These are phyloP conservation scores for Alentia gelatinosa DNA, from an alignment of 2,888 invertebrate genomes.

Conservation along the genomic window DNA sequence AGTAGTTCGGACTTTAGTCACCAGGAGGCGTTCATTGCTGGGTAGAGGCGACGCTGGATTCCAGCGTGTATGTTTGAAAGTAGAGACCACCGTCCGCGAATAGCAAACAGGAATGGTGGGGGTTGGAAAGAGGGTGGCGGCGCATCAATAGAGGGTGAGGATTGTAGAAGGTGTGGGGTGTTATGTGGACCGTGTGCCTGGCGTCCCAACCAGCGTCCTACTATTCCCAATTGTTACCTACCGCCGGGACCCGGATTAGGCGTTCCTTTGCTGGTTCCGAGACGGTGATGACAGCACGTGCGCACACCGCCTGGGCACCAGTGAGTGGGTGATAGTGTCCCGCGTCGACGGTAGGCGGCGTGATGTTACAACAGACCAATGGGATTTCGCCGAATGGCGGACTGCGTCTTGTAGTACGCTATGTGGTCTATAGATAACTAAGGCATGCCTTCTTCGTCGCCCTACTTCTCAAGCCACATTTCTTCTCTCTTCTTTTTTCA, in stretches of 20 bases:
- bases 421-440: not conserved
- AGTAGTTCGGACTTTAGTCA: no score
- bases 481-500: not conserved
- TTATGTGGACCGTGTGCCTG: no score
- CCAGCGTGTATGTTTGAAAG: not conserved
- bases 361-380: not conserved
- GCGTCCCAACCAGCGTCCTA: not conserved
- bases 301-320: not conserved
- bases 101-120: constrained; percentile 13
- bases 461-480: not conserved
- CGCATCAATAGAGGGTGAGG: not conserved
- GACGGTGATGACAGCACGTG: constrained; percentile 4
- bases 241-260: not conserved
- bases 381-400: not conserved
- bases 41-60: no score
- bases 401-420: not conserved
- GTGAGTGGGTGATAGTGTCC: not conserved
- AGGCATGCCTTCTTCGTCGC: not conserved
- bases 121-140: no score
- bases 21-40: no score
- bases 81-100: not conserved
- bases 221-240: not conserved
- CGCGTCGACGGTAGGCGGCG: not conserved
- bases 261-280: not conserved
- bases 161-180: no score